Conservation (phyloP, 2,797 vertebrate genomes). For the Arrhamphus sclerolepis region DNA sequence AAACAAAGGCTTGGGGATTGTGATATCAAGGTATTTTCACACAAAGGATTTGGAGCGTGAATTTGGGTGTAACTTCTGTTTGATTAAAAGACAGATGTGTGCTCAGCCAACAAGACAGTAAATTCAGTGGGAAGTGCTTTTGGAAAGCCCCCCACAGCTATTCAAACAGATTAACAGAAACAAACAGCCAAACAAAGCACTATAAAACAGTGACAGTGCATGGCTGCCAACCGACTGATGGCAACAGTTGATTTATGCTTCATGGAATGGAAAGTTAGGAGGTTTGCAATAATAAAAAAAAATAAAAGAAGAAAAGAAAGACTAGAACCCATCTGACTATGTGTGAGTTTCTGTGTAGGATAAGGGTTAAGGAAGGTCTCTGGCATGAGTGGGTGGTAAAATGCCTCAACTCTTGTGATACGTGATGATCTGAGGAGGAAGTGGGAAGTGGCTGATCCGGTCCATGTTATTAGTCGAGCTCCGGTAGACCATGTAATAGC, state of each 20-base stretch:
- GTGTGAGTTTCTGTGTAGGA: conserved; percentile 47
- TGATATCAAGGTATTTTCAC: conserved; percentile 57
- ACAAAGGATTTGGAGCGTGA: conserved; percentile 52
- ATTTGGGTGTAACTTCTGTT: conserved; percentile 71
- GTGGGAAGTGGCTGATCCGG: conserved; percentile 78
- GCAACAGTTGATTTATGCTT: conserved; percentile 62
- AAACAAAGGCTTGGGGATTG: conserved; percentile 58
- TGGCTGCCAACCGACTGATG: conserved; percentile 60
- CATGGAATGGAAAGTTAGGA: conserved; percentile 27
- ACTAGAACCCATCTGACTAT: conserved; percentile 6
- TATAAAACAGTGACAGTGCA: conserved; percentile 64
- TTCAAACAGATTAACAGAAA: conserved; percentile 78
- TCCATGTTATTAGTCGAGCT: conserved; percentile 85
- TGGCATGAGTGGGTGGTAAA: conserved; percentile 69
- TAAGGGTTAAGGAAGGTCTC: conserved; percentile 58
- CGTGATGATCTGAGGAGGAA: conserved; percentile 78
- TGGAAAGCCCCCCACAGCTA: conserved; percentile 71
- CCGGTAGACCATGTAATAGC: conserved; percentile 87
- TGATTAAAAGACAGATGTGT: conserved; percentile 81
- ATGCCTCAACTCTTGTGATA: conserved; percentile 67
- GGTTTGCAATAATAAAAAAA: conserved; percentile 7
- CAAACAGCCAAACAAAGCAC: conserved; percentile 69
- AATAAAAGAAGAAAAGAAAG: conserved; percentile 11
- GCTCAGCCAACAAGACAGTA: conserved; percentile 77
- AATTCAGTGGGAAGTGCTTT: conserved; percentile 69